Base-by-base conservation (phyloP, 2,888 invertebrate genomes). In the Sarcophaga rosellei region DNA sequence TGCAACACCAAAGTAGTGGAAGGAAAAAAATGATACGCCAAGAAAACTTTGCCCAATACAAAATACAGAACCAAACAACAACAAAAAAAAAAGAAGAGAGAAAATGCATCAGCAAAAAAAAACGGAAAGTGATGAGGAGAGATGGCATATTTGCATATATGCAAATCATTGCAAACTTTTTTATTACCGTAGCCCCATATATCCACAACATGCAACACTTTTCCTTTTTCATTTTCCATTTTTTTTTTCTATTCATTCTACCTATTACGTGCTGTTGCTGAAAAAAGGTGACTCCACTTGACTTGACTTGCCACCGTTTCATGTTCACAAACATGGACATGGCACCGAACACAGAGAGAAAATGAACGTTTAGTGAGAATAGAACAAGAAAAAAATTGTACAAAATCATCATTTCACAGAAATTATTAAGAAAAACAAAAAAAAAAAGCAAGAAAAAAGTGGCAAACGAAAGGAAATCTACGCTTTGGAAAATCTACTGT, bases 141-240 rank as follows among this genome's bases (percentile, higher is more conserved):
- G 53, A 53, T 53, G 53, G 4, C 23, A 62, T n/a, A 86, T 86
- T 86, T 84, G 81, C 86, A 86, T 86, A 81, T 84, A 84, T 81
- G 81, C 84, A 86, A 86, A 86, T 84, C 70, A 78, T 66, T 11
- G 65, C 74, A 79, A 53, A 73, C 20, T 77, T 78, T 62, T 66
- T 35, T 70, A 63, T 53, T 15, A 17, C 53, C 15, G 53, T 53
- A 53, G 53, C 45, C 35, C n/a, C 21, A 77, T 53, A 85, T 65
- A 73, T n/a, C 72, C 15, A 82, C 63, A 85, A 80, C 82, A 74
- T 86, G 86, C 76, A 86, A 81, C 80, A 83, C 82, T 86, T 83
- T 86, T 83, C 68, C 74, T 82, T 78, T 82, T 78, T 63, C 73
- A 4, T 15, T 44, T 59, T n/a, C n/a, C n/a, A n/a, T n/a, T n/a